A percentile compares a stretch with the other conserved stretches of the same genome.
phyloP scores from a whole-genome alignment of 2,888 invertebrate genomes.

The Plagiodera versicolora region DNA sequence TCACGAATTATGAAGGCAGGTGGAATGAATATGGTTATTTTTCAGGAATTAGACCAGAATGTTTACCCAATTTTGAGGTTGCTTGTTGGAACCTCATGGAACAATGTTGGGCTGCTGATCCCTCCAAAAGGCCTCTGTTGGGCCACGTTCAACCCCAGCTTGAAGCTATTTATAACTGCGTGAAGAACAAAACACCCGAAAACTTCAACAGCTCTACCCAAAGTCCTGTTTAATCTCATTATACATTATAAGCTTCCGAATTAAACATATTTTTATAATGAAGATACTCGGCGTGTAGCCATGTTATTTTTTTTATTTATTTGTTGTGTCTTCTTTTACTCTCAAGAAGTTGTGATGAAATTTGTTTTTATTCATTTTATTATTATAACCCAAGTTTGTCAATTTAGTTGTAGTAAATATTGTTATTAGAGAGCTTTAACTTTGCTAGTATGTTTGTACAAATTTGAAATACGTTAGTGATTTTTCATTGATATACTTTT shows the following conservation, averaged over 20 bases:
- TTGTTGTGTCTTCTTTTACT: background rate
- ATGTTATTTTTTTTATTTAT: background rate
- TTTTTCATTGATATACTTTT: background rate
- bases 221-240: slow-evolving; percentile 28
- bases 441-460: background rate
- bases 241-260: background rate
- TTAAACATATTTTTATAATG: background rate
- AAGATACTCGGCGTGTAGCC: background rate
- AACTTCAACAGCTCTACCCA: slow-evolving; percentile 14
- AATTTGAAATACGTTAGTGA: background rate
- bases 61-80: slow-evolving; percentile 71
- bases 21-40: slow-evolving; percentile 2
- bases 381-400: background rate
- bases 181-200: slow-evolving; percentile 15
- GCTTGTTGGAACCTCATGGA: slow-evolving; percentile 85
- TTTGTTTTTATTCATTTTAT: background rate
- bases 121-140: slow-evolving; percentile 71
- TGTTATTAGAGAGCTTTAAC: background rate
- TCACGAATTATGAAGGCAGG: background rate
- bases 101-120: slow-evolving; percentile 80
- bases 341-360: background rate
- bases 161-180: slow-evolving; percentile 56
- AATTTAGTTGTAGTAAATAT: background rate
- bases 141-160: slow-evolving; percentile 76
- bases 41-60: slow-evolving; percentile 79